These are phyloP conservation scores for Spialia ferax DNA, from an alignment of 2,888 invertebrate genomes.

Conservation along the genomic window DNA sequence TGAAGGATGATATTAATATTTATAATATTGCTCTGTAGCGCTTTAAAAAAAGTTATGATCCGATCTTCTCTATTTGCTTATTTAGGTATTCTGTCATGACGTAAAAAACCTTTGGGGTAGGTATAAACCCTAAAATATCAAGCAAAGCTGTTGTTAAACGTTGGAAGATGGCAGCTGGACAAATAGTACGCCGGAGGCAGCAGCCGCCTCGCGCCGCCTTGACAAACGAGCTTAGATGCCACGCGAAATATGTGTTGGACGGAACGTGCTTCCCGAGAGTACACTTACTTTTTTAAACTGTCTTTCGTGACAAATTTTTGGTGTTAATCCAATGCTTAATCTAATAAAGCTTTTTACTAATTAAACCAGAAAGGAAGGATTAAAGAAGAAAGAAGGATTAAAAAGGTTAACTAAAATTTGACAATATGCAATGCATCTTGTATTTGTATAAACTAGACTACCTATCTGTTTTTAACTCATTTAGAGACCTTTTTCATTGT, in stretches of 20 bases:
- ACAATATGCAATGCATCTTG: too few relatives aligned
- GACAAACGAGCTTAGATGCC: conserved; percentile 39
- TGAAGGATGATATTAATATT: too few relatives aligned
- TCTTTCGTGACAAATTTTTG: background rate
- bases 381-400: too few relatives aligned
- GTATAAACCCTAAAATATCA: conserved; percentile 63
- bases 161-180: conserved; percentile 78
- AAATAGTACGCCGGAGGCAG: conserved; percentile 74
- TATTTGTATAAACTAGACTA: too few relatives aligned
- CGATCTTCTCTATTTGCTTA: background rate
- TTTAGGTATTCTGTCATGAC: background rate
- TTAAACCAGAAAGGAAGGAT: too few relatives aligned
- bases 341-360: background rate
- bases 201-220: conserved; percentile 48
- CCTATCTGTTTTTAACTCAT: too few relatives aligned
- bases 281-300: conserved; percentile 23
- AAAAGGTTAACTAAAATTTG: too few relatives aligned
- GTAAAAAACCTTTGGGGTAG: background rate
- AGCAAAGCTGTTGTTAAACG: conserved; percentile 79
- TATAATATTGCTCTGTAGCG: too few relatives aligned
- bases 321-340: background rate
- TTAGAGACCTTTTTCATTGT: too few relatives aligned
- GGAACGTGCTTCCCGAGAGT: conserved; percentile 23
- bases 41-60: background rate
- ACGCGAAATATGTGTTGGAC: conserved; percentile 34